These are phyloP conservation scores for Ochotona curzoniae DNA, from an alignment of 2,113 vertebrate genomes.

Conservation along the genomic window DNA sequence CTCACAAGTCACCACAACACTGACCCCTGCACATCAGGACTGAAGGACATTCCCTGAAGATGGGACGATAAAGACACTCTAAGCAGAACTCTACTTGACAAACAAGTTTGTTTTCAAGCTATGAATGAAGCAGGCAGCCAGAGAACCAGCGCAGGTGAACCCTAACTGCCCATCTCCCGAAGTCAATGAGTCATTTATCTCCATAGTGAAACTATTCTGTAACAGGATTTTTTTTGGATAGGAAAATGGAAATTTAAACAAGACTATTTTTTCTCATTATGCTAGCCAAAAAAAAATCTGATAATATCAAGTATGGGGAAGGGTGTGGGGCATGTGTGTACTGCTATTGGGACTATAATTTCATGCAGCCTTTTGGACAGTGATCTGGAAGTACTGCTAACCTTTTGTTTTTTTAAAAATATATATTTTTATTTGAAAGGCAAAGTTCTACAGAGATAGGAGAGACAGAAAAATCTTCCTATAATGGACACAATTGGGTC, in stretches of 20 bases:
- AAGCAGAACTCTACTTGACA: neutral
- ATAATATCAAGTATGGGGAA: slow-evolving; percentile 27
- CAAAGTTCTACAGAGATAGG: too few relatives aligned
- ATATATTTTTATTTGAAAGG: too few relatives aligned
- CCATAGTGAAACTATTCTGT: neutral
- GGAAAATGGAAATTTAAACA: slow-evolving; percentile 58
- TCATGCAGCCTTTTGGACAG: neutral
- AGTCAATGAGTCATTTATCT: neutral
- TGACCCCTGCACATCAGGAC: neutral
- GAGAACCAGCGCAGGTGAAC: neutral
- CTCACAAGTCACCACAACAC: neutral
- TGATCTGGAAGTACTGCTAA: neutral
- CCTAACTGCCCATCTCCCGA: rapidly evolving
- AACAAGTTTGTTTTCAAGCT: neutral
- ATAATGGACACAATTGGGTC: too few relatives aligned
- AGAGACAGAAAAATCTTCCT: too few relatives aligned
- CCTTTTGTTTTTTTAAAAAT: neutral
- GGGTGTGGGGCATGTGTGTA: neutral
- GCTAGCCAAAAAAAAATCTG: neutral
- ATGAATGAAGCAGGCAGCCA: neutral
- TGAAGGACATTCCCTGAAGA: neutral
- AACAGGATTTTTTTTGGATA: neutral
- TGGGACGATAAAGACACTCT: neutral
- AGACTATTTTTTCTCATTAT: slow-evolving; percentile 33
- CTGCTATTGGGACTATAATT: neutral